These are phyloP conservation scores for Enteromius treurensis DNA, from an alignment of 2,797 vertebrate genomes.

Conservation along the genomic window DNA sequence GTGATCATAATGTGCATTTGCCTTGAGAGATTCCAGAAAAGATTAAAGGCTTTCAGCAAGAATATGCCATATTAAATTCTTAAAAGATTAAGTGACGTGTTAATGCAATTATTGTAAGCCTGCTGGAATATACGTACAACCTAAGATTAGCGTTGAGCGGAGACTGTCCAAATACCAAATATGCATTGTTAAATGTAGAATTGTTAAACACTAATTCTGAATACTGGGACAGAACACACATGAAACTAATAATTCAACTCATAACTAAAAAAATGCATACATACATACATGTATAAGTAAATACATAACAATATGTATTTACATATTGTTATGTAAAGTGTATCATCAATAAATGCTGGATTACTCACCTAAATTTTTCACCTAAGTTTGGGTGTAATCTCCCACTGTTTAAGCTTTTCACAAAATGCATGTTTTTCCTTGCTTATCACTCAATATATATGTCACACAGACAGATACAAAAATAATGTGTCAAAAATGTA, in stretches of 20 bases:
- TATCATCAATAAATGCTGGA: not conserved
- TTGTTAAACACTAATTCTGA: not conserved
- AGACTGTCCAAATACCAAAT: not conserved
- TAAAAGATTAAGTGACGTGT: conserved; percentile 40
- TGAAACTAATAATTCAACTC: not conserved
- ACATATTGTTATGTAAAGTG: no score
- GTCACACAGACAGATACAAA: conserved; percentile 18
- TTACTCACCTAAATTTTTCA: not conserved
- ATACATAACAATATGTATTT: no score
- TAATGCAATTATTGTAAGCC: conserved; percentile 35
- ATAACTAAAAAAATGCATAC: not conserved
- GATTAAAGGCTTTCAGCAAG: conserved; percentile 40
- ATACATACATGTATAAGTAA: not conserved
- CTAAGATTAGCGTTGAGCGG: not conserved
- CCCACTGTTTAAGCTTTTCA: conserved; percentile 5
- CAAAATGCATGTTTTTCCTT: conserved; percentile 1
- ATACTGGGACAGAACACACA: not conserved
- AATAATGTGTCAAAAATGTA: conserved; percentile 11
- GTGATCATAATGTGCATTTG: conserved; percentile 26
- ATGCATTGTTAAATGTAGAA: not conserved
- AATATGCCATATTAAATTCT: conserved; percentile 35
- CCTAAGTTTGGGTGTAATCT: conserved; percentile 3
- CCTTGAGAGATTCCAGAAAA: conserved; percentile 27
- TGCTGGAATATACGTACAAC: conserved; percentile 9
- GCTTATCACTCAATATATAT: conserved; percentile 11